These are phyloP conservation scores for Leptopilina boulardi DNA, from an alignment of 1,140 invertebrate species.

Conservation along the genomic window DNA sequence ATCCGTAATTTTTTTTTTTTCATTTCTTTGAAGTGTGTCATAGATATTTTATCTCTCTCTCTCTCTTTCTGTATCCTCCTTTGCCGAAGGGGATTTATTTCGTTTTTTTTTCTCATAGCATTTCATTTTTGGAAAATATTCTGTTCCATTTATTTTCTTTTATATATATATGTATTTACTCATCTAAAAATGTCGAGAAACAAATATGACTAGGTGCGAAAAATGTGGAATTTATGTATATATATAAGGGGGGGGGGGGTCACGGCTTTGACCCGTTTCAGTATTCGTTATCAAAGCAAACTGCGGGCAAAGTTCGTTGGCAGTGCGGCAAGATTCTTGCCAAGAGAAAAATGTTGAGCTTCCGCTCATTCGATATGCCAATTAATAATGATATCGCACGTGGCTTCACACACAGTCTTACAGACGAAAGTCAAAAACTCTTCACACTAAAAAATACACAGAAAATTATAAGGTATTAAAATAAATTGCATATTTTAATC, in stretches of 20 bases:
- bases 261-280: constrained; percentile 73
- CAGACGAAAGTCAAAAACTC: not conserved
- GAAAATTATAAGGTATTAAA: not conserved
- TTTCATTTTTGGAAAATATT: not conserved
- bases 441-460: no score
- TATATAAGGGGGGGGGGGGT: constrained; percentile 58
- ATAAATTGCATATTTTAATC: no score
- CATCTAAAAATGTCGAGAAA: constrained; percentile 31
- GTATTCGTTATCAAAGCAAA: constrained; percentile 65
- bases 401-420: not conserved
- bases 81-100: not conserved
- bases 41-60: not conserved
- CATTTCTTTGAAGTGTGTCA: not conserved
- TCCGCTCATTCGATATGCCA: constrained; percentile 29
- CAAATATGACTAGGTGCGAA: constrained; percentile 21
- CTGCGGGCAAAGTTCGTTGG: constrained; percentile 67
- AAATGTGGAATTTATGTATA: not conserved
- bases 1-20: not conserved
- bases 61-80: not conserved
- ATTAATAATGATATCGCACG: constrained; percentile 29
- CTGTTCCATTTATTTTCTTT: not conserved
- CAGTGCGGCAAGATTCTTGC: constrained; percentile 25
- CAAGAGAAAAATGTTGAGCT: constrained; percentile 22
- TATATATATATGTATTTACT: not conserved
- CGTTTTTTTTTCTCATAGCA: not conserved